Conservation (phyloP, 2,888 invertebrate species). For the Xestia c-nigrum region DNA sequence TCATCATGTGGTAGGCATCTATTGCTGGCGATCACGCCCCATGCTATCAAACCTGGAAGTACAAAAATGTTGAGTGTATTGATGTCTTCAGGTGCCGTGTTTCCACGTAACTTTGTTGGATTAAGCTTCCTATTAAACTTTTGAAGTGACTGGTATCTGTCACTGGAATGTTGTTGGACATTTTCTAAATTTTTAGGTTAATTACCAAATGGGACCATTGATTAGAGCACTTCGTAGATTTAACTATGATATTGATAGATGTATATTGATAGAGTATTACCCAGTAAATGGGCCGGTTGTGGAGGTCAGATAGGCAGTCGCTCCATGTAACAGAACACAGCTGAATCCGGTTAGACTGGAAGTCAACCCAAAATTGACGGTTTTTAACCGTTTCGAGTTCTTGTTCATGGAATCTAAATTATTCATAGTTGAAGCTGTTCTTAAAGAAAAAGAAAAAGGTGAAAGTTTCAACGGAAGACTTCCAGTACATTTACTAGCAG, state of each 20-base stretch:
- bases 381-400: no score
- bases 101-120: background rate
- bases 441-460: background rate
- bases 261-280: no score
- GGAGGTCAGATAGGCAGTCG: no score
- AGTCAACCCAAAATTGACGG: no score
- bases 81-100: background rate
- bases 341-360: no score
- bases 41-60: conserved; percentile 79
- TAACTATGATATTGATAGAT: no score
- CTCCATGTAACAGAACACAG: no score
- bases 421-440: background rate
- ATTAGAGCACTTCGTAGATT: background rate
- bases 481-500: background rate
- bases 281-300: no score
- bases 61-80: conserved; percentile 7
- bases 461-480: background rate
- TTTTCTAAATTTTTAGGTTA: background rate
- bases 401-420: background rate
- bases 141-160: no score
- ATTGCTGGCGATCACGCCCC: conserved; percentile 79
- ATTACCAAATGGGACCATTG: background rate
- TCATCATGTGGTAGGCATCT: conserved; percentile 7
- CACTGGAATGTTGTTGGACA: background rate
- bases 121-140: background rate